Conservation (phyloP, 1,140 invertebrate genomes). For the Brachionus sp. region DNA sequence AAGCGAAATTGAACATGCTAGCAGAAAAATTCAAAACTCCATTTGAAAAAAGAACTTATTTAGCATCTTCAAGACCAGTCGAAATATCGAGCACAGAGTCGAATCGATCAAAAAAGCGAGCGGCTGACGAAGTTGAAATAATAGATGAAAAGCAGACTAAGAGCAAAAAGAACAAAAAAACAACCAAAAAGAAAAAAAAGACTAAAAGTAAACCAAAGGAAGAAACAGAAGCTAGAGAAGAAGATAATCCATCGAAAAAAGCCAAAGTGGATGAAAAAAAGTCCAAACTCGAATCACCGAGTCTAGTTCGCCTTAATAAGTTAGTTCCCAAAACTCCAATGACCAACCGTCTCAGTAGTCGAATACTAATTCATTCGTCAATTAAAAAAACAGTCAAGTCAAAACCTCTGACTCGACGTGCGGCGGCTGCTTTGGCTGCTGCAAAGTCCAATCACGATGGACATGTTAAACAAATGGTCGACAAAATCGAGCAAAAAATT, state of each 20-base stretch:
- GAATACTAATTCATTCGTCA: neutral
- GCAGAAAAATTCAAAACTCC: slow-evolving; percentile 3
- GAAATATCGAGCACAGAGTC: neutral
- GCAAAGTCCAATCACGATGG: neutral
- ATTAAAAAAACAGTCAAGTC: neutral
- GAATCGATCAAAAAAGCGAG: neutral
- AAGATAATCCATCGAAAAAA: neutral
- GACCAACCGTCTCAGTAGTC: neutral
- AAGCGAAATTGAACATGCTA: neutral
- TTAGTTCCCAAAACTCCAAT: slow-evolving; percentile 4
- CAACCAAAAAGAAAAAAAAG: neutral
- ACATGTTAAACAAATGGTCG: slow-evolving; percentile 7
- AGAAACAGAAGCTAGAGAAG: neutral
- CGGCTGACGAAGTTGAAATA: neutral
- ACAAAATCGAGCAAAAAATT: neutral
- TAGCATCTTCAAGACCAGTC: neutral
- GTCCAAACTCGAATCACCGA: neutral
- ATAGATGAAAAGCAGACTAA: neutral
- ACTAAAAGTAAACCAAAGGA: neutral
- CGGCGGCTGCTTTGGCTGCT: neutral
- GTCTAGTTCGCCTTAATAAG: neutral
- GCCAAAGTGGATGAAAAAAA: neutral
- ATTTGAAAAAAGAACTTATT: neutral
- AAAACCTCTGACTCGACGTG: neutral
- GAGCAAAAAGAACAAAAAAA: neutral